Percentiles rank a stretch among this genome's conserved stretches.
phyloP scores from a whole-genome alignment of 2,797 vertebrate species.

The Acrossocheilus fasciatus region DNA sequence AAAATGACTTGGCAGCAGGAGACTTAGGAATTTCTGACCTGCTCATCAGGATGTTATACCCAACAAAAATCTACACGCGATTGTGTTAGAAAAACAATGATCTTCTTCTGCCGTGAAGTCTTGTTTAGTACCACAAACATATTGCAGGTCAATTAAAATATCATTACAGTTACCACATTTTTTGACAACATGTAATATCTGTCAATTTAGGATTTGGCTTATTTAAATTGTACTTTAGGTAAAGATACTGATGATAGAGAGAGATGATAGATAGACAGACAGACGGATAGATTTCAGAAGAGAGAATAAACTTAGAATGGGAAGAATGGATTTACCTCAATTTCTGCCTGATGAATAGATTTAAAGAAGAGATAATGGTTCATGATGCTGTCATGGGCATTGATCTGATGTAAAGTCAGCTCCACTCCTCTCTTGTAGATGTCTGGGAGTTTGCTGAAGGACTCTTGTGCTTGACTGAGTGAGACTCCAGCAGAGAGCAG shows the following conservation, averaged over 20 bases:
- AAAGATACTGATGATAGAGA: too few species aligned
- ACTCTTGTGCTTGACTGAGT: slow-evolving; percentile 63
- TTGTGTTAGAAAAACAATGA: background rate
- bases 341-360: slow-evolving; percentile 63
- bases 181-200: background rate
- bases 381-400: slow-evolving; percentile 52
- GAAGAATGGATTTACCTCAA: slow-evolving; percentile 63
- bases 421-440: slow-evolving; percentile 72
- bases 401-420: slow-evolving; percentile 67
- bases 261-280: too few species aligned
- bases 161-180: background rate
- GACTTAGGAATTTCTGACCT: background rate
- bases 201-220: background rate
- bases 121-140: background rate
- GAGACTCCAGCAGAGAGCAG: slow-evolving; percentile 66
- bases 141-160: background rate
- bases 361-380: slow-evolving; percentile 76
- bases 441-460: slow-evolving; percentile 62
- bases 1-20: background rate
- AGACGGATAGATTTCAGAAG: background rate
- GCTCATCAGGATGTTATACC: background rate
- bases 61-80: background rate
- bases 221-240: too few species aligned
- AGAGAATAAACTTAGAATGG: background rate
- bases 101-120: background rate